Conservation (phyloP, 2,888 invertebrate species). For the Apodemia zela region DNA sequence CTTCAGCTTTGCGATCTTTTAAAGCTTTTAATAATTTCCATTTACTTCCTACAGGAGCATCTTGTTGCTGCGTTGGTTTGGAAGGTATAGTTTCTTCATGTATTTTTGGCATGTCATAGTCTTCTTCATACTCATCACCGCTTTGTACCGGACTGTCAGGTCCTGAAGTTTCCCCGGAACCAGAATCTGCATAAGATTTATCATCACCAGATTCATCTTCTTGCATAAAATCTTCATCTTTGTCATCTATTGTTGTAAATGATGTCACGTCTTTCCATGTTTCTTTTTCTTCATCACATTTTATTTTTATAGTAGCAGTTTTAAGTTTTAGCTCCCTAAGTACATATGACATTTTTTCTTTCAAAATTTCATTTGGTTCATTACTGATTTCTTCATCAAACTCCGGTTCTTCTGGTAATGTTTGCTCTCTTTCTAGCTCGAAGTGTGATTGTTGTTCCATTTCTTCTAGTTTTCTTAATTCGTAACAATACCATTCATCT, state of each 20-base stretch:
- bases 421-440: conserved; percentile 83
- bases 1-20: conserved; percentile 94
- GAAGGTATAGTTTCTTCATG: conserved; percentile 49
- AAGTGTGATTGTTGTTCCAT: conserved; percentile 87
- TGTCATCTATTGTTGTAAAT: conserved; percentile 72
- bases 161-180: conserved; percentile 92
- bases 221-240: conserved; percentile 48
- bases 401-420: conserved; percentile 81
- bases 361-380: conserved; percentile 84
- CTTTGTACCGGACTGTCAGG: conserved; percentile 91
- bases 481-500: conserved; percentile 96
- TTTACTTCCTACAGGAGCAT: conserved; percentile 87
- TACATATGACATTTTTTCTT: conserved; percentile 90
- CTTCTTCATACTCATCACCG: conserved; percentile 85
- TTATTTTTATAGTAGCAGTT: conserved; percentile 73
- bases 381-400: conserved; percentile 68
- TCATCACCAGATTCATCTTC: conserved; percentile 61
- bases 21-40: conserved; percentile 95
- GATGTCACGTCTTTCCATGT: conserved; percentile 72
- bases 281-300: conserved; percentile 63
- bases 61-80: conserved; percentile 63
- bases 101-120: conserved; percentile 79
- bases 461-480: conserved; percentile 91
- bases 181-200: conserved; percentile 80
- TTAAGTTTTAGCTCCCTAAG: conserved; percentile 87